Base-by-base conservation (phyloP, 2,888 invertebrate genomes). In the Pristionchus japonicus region DNA sequence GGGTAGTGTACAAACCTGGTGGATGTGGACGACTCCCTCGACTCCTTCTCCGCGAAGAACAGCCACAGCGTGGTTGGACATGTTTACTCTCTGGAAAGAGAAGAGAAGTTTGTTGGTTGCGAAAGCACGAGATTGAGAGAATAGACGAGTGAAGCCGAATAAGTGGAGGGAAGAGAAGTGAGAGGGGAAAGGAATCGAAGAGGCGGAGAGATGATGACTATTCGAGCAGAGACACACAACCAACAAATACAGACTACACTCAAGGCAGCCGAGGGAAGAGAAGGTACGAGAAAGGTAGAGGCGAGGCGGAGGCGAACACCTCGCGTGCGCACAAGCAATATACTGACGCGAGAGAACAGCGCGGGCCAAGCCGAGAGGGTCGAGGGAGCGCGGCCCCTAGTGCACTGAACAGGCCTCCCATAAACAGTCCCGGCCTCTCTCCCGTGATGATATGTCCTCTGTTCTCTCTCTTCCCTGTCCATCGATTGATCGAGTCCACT, bases 1-100 rank as follows among this genome's bases (percentile, higher is more conserved):
- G 57, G 11, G 64, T 64, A 27, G n/a, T 47, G 31, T 74, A 57
- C 31, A 17, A 11, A 93, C 93, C 91, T 93, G 93, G 34, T 90
- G 89, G 80, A 93, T 90, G 89, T 90, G 92, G 64, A 93, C 89
- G 70, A 91, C 91, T 89, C 93, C 93, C n/a, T 88, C 70, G 27
- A 92, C 93, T 49, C 88, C 89, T 9, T 93, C 92, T 84, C 92
- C 92, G 23, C 89, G 88, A 43, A 93, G 91, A 85, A 93, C 90
- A 47, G 93, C 93, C 49, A 93, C 93, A 40, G 93, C 93, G 87
- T 92, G 91, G 88, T 90, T 91, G n/a, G 89, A 89, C 91, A 91
- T 91, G 88, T 88, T 89, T 64, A 70, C 70, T 70, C 70, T 67
- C 64, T 57, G 47, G 43, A 47, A 11, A 80, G 47, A 47, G 31